A percentile compares a stretch with the other conserved stretches of the same genome.
phyloP scores from a whole-genome alignment of 2,797 vertebrate genomes.

The Pyrocephalus nanus region DNA sequence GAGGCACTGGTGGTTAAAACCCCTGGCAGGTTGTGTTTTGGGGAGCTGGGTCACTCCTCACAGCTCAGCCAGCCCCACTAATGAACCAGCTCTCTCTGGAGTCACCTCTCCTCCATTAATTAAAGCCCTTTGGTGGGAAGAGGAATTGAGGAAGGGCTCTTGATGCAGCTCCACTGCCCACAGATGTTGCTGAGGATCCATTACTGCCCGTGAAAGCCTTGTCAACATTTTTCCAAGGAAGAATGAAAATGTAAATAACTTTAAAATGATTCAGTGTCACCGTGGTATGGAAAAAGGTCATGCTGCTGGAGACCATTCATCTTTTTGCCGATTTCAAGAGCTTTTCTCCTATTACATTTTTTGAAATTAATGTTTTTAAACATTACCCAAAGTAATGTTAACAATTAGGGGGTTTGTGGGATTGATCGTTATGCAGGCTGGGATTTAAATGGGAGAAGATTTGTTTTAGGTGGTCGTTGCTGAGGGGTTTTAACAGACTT shows the following conservation, averaged over 20 bases:
- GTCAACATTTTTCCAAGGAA: constrained; percentile 75
- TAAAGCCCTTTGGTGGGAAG: constrained; percentile 37
- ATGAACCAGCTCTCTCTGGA: constrained; percentile 67
- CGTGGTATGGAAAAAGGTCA: constrained; percentile 69
- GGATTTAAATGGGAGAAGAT: constrained; percentile 41
- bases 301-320: constrained; percentile 69
- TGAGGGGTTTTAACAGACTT: background rate
- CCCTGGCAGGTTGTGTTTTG: background rate
- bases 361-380: constrained; percentile 79
- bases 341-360: constrained; percentile 78
- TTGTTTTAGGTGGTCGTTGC: constrained; percentile 6
- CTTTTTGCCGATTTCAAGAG: constrained; percentile 74
- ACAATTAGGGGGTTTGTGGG: constrained; percentile 71
- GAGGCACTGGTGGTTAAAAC: too few relatives aligned
- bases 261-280: constrained; percentile 78
- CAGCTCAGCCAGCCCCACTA: background rate
- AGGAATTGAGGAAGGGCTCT: constrained; percentile 16
- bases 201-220: constrained; percentile 69
- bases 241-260: constrained; percentile 80
- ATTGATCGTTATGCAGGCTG: constrained; percentile 63
- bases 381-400: constrained; percentile 74
- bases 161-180: background rate
- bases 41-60: background rate
- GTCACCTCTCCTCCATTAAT: constrained; percentile 67
- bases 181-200: constrained; percentile 32